A percentile compares a stretch with the other conserved stretches of the same genome.
These are phyloP conservation scores for Peromyscus maniculatus DNA, from an alignment of 2,113 vertebrate species.

Conservation along the genomic window DNA sequence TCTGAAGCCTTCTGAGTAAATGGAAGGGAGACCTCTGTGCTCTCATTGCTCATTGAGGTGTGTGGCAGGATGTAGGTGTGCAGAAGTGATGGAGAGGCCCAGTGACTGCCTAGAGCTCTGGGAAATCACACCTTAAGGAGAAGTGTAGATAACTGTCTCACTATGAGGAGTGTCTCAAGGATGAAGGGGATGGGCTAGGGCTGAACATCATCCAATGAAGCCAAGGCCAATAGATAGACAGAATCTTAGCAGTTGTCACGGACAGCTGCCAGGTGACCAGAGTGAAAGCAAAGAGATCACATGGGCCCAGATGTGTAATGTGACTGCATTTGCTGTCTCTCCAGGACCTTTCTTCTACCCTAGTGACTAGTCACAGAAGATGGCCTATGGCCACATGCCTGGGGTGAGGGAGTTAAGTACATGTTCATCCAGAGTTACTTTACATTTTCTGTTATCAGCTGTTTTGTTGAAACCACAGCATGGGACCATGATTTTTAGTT, in stretches of 20 bases:
- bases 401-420: neutral
- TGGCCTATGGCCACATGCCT: neutral
- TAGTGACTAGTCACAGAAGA: neutral
- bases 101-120: neutral
- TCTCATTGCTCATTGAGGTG: neutral
- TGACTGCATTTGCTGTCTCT: neutral
- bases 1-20: neutral
- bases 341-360: neutral
- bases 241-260: neutral
- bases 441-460: neutral
- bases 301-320: neutral
- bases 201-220: neutral
- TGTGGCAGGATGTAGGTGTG: neutral
- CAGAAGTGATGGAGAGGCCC: too few relatives aligned
- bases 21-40: neutral
- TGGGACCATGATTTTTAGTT: neutral
- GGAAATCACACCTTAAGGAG: neutral
- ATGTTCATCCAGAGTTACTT: neutral
- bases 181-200: neutral
- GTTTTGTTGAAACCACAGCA: neutral
- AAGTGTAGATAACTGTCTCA: too few relatives aligned
- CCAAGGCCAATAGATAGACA: neutral
- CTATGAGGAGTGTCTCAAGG: neutral
- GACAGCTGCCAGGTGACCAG: neutral
- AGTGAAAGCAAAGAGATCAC: neutral